Evolutionary conservation across 2,797 vertebrate genomes (phyloP).

Genomic region (Hydrophis major): DNA sequence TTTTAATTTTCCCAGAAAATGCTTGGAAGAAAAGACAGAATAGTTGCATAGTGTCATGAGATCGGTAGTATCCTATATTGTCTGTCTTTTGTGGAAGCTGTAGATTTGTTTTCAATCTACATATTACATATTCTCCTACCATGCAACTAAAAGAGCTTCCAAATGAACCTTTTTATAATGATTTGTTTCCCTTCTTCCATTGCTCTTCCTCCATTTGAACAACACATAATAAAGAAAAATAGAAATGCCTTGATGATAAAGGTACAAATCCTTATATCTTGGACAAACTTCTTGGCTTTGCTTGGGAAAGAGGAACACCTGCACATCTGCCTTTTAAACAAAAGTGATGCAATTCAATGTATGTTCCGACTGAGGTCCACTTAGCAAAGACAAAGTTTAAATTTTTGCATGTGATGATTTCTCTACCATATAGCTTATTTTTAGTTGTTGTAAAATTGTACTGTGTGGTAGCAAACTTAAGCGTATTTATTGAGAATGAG

Average conservation of each 20-base stretch:
- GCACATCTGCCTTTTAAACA: background rate
- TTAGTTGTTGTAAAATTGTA: background rate
- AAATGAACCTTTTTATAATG: conserved; percentile 12
- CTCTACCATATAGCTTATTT: background rate
- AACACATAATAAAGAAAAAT: conserved; percentile 33
- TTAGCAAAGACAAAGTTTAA: conserved; percentile 31
- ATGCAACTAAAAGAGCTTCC: conserved; percentile 7
- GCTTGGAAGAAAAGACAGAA: background rate
- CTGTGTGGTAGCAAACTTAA: background rate
- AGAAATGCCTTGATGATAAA: conserved; percentile 20
- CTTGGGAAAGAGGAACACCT: background rate
- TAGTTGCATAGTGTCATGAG: background rate
- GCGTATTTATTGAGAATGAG: background rate
- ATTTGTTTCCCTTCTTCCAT: background rate
- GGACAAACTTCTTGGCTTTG: conserved; percentile 23
- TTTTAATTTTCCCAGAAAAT: background rate
- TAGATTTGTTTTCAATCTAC: background rate
- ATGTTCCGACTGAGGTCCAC: background rate
- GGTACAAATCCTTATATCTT: conserved; percentile 13
- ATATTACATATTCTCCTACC: background rate
- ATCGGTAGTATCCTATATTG: background rate
- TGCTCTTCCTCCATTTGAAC: background rate
- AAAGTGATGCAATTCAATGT: background rate
- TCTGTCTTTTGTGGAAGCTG: conserved; percentile 5
- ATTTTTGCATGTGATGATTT: conserved; percentile 8